Evolutionary conservation across 35 echinoderm and acorn worm genomes (phyloP).

Genomic region (Nesometra sesokonis): DNA sequence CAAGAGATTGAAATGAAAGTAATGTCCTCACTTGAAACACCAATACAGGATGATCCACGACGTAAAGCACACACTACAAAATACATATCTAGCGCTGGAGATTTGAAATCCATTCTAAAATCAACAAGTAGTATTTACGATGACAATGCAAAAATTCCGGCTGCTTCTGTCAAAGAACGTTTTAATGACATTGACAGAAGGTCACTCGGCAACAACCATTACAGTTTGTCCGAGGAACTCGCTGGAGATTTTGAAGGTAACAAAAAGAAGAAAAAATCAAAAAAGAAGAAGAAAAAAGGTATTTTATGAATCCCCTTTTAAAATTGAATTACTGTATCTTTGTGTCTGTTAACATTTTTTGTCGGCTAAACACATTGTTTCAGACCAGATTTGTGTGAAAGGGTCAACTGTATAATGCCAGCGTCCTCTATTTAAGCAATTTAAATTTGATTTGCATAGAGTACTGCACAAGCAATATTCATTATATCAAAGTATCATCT

Average conservation of each 20-base stretch:
- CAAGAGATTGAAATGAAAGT: background rate
- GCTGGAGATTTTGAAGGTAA: background rate
- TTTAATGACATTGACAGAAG: background rate
- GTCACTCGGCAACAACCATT: background rate
- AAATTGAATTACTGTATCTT: too few relatives aligned
- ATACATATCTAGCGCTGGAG: background rate
- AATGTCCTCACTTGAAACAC: background rate
- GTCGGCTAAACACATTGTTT: too few relatives aligned
- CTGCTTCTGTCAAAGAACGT: background rate
- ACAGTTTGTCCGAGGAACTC: background rate
- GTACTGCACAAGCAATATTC: too few relatives aligned
- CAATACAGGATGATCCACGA: background rate
- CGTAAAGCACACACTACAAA: background rate
- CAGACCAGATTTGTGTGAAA: too few relatives aligned
- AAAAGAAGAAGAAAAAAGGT: background rate
- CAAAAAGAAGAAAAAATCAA: background rate
- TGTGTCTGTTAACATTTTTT: too few relatives aligned
- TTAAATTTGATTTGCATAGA: too few relatives aligned
- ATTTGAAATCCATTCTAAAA: background rate
- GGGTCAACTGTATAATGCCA: too few relatives aligned
- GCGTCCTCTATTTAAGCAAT: too few relatives aligned
- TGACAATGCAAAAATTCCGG: background rate
- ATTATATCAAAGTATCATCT: too few relatives aligned
- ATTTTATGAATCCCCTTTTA: too few relatives aligned
- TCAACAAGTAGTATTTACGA: background rate